Conservation (phyloP, 2,797 vertebrate species). For the Cichlasoma orientale region DNA sequence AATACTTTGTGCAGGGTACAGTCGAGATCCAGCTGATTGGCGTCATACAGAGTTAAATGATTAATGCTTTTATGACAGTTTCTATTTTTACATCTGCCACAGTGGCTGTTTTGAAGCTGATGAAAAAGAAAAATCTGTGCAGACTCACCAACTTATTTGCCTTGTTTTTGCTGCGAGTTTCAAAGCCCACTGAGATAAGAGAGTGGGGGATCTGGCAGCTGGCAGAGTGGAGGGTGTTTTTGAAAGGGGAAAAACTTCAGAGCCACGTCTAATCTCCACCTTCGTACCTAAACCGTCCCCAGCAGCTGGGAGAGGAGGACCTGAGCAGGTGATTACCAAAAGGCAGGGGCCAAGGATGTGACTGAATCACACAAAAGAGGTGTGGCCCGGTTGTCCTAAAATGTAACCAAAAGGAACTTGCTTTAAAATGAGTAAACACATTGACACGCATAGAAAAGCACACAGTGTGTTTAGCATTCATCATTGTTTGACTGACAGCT, state of each 20-base stretch:
- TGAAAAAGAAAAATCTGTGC: constrained; percentile 13
- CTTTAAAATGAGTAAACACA: constrained; percentile 8
- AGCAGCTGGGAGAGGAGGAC: constrained; percentile 67
- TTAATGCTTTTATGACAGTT: constrained; percentile 62
- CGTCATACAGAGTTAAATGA: constrained; percentile 57
- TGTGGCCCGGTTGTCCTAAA: constrained; percentile 6
- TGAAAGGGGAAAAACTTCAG: constrained; percentile 65
- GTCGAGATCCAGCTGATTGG: constrained; percentile 58
- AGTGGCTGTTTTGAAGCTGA: constrained; percentile 45
- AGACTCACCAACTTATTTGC: constrained; percentile 51
- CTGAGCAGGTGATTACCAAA: constrained; percentile 49
- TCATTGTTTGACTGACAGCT: constrained; percentile 39
- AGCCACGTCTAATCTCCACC: constrained; percentile 68
- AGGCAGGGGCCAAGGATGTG: constrained; percentile 30
- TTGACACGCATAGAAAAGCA: neutral
- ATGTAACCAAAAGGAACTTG: constrained; percentile 12
- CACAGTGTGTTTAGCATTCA: constrained; percentile 19
- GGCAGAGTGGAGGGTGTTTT: constrained; percentile 63
- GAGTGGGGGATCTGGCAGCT: constrained; percentile 60
- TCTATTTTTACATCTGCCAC: constrained; percentile 63
- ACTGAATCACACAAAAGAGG: constrained; percentile 22
- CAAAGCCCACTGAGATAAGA: constrained; percentile 58
- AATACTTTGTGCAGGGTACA: constrained; percentile 50
- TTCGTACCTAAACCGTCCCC: constrained; percentile 60
- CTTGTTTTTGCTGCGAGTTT: constrained; percentile 55